A percentile compares a stretch with the other conserved stretches of the same genome.
These are phyloP conservation scores for Odontocolon sp. DNA, from an alignment of 2,888 invertebrate species.

Conservation along the genomic window DNA sequence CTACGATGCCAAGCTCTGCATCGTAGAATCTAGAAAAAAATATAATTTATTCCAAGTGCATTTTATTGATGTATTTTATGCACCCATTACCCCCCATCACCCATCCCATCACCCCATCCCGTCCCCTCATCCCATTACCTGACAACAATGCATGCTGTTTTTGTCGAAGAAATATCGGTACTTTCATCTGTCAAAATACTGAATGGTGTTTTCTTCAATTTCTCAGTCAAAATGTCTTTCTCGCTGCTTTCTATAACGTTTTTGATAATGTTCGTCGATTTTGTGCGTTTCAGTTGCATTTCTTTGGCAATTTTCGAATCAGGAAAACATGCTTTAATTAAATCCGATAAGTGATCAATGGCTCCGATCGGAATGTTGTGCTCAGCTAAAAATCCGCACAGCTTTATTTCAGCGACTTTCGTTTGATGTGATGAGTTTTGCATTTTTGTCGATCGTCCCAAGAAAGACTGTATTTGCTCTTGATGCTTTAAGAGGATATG, in stretches of 20 bases:
- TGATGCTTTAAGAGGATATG: no score
- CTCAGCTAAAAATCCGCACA: conserved; percentile 51
- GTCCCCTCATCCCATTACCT: no score
- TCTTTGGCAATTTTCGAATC: conserved; percentile 66
- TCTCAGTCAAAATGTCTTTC: conserved; percentile 63
- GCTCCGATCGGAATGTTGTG: conserved; percentile 44
- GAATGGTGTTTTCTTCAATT: conserved; percentile 64
- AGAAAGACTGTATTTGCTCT: no score
- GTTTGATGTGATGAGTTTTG: not conserved
- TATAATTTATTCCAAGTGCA: no score
- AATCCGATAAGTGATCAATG: conserved; percentile 35
- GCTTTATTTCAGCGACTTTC: conserved; percentile 38
- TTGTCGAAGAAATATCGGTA: conserved; percentile 63
- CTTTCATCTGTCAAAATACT: conserved; percentile 67
- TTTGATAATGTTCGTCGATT: conserved; percentile 62
- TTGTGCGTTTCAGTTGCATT: conserved; percentile 64
- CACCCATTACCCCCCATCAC: no score
- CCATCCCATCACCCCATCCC: no score
- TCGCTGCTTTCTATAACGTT: conserved; percentile 66
- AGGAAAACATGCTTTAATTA: conserved; percentile 65
- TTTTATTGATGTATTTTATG: no score
- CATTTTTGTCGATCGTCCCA: no score
- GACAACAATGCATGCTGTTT: conserved; percentile 64
- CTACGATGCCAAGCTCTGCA: conserved; percentile 42
- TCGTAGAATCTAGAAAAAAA: conserved; percentile 64